These are phyloP conservation scores for Diploscapter pachys DNA, from an alignment of 1,140 invertebrate species.

Conservation along the genomic window DNA sequence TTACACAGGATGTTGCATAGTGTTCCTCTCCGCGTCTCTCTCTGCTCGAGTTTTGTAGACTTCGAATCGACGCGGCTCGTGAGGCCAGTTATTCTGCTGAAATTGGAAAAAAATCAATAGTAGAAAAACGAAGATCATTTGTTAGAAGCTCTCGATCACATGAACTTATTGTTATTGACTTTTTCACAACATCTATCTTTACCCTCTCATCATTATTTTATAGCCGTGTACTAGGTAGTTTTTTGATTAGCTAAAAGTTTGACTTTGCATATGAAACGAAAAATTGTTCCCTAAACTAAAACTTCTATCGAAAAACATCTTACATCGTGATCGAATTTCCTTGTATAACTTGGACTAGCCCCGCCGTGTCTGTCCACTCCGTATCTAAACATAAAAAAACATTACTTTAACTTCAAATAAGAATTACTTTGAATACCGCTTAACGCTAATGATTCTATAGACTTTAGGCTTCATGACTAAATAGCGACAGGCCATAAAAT, in stretches of 20 bases:
- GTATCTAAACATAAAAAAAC: too few species aligned
- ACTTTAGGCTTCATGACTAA: too few species aligned
- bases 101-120: constrained; percentile 1
- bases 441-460: too few species aligned
- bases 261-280: neutral
- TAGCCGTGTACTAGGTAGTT: constrained; percentile 26
- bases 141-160: constrained; percentile 1
- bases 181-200: constrained; percentile 28
- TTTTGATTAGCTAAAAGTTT: constrained; percentile 8
- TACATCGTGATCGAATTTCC: constrained; percentile 33
- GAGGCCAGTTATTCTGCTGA: constrained; percentile 35
- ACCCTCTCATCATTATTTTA: constrained; percentile 1
- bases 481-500: too few species aligned
- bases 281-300: neutral
- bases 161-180: constrained; percentile 13
- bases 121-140: neutral
- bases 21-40: constrained; percentile 47
- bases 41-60: constrained; percentile 57
- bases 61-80: constrained; percentile 53
- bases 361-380: neutral
- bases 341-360: constrained; percentile 26
- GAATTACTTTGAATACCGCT: too few species aligned
- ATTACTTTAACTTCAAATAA: too few species aligned
- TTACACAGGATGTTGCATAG: constrained; percentile 14
- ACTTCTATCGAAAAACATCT: neutral